A percentile compares a stretch with the other conserved stretches of the same genome.
phyloP scores from a whole-genome alignment of 2,797 vertebrate genomes.

The Myotis planiceps region DNA sequence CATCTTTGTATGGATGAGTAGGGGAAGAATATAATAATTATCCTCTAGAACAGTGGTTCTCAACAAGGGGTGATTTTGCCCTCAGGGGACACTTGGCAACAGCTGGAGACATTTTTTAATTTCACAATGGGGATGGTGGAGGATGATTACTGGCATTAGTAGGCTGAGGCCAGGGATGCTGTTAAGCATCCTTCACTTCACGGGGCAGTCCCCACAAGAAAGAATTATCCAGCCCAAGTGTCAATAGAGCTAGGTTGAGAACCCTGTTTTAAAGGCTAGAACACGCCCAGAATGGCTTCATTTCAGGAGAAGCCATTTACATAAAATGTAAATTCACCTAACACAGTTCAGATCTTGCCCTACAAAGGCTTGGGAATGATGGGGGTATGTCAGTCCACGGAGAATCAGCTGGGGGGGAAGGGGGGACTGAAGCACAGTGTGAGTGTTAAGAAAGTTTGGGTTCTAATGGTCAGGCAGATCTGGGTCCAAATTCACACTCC shows the following conservation, averaged over 20 bases:
- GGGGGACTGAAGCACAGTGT: rapidly evolving
- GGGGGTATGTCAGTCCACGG: rapidly evolving
- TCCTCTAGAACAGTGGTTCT: neutral
- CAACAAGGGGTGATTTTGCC: neutral
- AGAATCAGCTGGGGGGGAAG: no score
- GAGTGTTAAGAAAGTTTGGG: neutral
- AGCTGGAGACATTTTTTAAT: neutral
- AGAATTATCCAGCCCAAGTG: neutral
- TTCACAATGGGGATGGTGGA: neutral
- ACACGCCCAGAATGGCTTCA: neutral
- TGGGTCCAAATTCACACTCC: neutral
- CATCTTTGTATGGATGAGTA: no score
- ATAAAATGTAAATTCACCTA: neutral
- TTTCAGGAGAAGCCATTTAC: neutral
- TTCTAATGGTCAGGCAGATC: neutral
- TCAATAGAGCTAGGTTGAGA: neutral
- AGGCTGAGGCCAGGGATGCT: neutral
- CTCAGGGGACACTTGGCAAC: neutral
- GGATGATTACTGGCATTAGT: neutral
- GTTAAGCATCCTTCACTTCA: neutral
- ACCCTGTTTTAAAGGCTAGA: neutral
- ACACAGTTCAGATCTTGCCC: neutral
- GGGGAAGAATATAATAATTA: neutral
- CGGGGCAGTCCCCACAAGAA: neutral
- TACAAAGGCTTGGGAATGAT: neutral